These are phyloP conservation scores for Gyps fulvus DNA, from an alignment of 2,113 vertebrate genomes.

Conservation along the genomic window DNA sequence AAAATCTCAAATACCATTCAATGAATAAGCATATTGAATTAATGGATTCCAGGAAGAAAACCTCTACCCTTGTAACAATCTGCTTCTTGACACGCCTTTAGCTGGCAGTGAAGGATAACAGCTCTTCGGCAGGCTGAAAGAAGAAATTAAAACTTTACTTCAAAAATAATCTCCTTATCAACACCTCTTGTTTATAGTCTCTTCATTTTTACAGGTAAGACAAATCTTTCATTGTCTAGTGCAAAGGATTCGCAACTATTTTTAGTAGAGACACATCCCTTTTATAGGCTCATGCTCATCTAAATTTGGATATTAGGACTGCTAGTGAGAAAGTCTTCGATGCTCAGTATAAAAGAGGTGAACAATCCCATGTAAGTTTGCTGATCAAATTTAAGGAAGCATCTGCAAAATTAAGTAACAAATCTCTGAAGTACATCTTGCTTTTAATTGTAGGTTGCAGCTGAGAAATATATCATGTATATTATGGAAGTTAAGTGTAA, in stretches of 20 bases:
- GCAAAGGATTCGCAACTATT: not conserved
- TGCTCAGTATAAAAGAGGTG: not conserved
- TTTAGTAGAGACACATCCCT: not conserved
- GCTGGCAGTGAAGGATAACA: not conserved
- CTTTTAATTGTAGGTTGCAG: not conserved
- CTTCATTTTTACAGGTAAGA: not conserved
- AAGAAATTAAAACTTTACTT: not conserved
- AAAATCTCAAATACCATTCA: not conserved
- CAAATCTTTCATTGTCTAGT: not conserved
- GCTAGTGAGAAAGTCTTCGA: not conserved
- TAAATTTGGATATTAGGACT: not conserved
- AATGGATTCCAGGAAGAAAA: not conserved
- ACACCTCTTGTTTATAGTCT: not conserved
- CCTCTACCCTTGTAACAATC: not conserved
- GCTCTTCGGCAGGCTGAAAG: not conserved
- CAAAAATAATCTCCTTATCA: not conserved
- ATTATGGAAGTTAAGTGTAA: not conserved
- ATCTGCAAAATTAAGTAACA: not conserved
- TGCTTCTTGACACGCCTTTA: not conserved
- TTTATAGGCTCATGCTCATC: not conserved
- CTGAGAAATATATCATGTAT: not conserved
- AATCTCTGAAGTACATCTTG: not conserved
- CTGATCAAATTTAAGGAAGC: not conserved
- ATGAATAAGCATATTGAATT: not conserved
- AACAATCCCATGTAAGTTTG: not conserved